phyloP scores from a whole-genome alignment of 1,140 invertebrate genomes.

The Solenopsis fugax region DNA sequence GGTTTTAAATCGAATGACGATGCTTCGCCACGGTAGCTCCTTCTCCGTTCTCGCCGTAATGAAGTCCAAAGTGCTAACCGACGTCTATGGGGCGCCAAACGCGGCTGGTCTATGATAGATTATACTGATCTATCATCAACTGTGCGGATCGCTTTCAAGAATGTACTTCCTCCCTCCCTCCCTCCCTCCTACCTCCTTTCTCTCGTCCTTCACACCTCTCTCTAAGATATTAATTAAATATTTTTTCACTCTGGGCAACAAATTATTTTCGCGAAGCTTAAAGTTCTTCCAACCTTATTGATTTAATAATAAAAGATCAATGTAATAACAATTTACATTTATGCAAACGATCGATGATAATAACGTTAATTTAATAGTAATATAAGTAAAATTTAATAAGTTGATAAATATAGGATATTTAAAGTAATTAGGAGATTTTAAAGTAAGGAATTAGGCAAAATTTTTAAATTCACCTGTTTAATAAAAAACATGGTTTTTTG shows the following conservation, averaged over 20 bases:
- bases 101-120: conserved; percentile 20
- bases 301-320: background rate
- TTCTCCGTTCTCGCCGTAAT: background rate
- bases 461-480: too few species aligned
- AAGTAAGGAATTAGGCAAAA: too few species aligned
- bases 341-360: too few species aligned
- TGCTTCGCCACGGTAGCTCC: background rate
- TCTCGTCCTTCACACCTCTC: too few species aligned
- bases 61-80: conserved; percentile 30
- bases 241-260: background rate
- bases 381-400: too few species aligned
- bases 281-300: background rate
- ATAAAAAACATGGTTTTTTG: too few species aligned
- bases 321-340: too few species aligned
- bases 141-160: background rate
- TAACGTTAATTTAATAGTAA: too few species aligned
- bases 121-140: conserved; percentile 30
- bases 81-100: background rate
- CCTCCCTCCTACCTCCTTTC: too few species aligned
- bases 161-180: background rate
- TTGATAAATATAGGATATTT: too few species aligned
- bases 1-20: conserved; percentile 54
- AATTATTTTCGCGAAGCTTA: background rate
- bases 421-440: too few species aligned
- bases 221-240: conserved; percentile 22